Evolutionary conservation across 2,797 vertebrate genomes (phyloP).

Genomic region (Basileuterus tristriatus): DNA sequence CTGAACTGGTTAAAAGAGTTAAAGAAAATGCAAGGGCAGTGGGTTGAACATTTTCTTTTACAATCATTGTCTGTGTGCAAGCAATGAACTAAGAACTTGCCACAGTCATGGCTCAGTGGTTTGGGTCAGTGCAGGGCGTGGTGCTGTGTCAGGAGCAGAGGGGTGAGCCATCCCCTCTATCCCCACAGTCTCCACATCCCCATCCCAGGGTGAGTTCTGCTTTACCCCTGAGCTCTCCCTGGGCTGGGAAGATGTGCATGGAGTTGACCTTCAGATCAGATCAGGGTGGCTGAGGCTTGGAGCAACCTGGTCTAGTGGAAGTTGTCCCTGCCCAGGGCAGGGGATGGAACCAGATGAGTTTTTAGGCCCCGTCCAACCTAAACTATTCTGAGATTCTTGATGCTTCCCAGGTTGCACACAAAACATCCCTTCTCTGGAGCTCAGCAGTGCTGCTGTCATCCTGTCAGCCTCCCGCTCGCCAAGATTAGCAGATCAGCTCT

Average conservation of each 20-base stretch:
- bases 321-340: background rate
- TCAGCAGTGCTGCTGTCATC: background rate
- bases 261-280: background rate
- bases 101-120: background rate
- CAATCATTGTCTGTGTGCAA: background rate
- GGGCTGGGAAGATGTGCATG: background rate
- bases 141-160: background rate
- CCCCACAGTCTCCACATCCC: background rate
- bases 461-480: background rate
- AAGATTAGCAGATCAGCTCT: background rate
- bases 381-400: background rate
- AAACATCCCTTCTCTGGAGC: background rate
- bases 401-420: background rate
- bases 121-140: background rate
- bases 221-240: background rate
- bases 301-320: background rate
- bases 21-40: background rate
- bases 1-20: background rate
- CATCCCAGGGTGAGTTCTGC: background rate
- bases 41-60: background rate
- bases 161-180: background rate
- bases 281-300: rapidly evolving
- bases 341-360: background rate
- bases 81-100: background rate
- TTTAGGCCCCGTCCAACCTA: background rate